Evolutionary conservation across 2,888 invertebrate genomes (phyloP), one percentile per base, ranked within the genome.

Genomic region (Sinotaia quadrata): DNA sequence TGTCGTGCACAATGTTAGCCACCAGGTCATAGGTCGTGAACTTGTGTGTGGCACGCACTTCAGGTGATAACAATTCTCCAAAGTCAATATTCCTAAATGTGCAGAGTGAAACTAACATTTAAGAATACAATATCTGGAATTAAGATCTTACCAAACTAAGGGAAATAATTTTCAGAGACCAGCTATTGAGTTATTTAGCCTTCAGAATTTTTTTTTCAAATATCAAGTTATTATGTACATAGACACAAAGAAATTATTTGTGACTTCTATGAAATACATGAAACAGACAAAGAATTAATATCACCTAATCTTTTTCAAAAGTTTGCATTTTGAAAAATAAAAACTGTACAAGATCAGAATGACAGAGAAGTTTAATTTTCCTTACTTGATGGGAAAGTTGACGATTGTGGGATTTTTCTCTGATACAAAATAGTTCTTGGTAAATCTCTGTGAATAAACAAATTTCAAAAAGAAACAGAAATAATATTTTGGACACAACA

Each of bases 401-500:
- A 99, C 98, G 84, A 99, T 99, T 0, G 99, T 99, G 1, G 98
- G 98, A 90, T 99, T 99, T 89, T 99, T 99, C 88, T 99, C 99
- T 24, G 97, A 92, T 84, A 97, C 99, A 90, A 98, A 99, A 7
- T 97, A 97, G 87, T 99, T 99, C 89, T 97, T 99, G 0, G 97
- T 98, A 88, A 99, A 99, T 75, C 99, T 91, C 91, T 92, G 88
- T 63, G 88, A 69, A 10, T n/a, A 52, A 37, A 69, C 2, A 52
- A 49, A 67, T 41, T n/a, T 24, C 41, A 49, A 49, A 34, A 10
- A 18, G 12, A 54, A 34, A 44, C 31, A 59, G 5, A 69, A 41
- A 27, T 31, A 52, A 41, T 41, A 41, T 41, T 41, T 41, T n/a
- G n/a, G 15, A 18, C n/a, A 41, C n/a, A 41, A 41, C n/a, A 1